Evolutionary conservation across 2,888 invertebrate genomes (phyloP), one percentile per base, ranked within the genome.

Genomic region (Bombylius major): DNA sequence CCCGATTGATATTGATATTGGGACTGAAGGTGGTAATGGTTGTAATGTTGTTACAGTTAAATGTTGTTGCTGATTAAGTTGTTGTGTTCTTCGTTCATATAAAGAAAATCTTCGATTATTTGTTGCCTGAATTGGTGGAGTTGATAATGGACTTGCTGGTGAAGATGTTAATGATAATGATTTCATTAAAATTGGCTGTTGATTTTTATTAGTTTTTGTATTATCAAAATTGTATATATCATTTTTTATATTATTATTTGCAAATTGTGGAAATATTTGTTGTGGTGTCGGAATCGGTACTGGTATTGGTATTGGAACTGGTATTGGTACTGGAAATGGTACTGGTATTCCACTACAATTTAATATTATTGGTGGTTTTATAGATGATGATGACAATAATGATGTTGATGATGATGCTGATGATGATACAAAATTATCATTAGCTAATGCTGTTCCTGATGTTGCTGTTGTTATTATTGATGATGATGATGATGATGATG

Each of bases 241-340:
- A 23, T 23, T 23, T 23, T 23, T 23, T 23, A 23, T 23, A 23
- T 23, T 23, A 11, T 7, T 42, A 11, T 11, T 42, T 11, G 39
- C 39, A 42, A 42, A 42, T 42, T 54, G 54, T 6, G 44, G 31
- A 34, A 23, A 42, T 8, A 48, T 32, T 42, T 39, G 32, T 11
- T 39, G 48, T 33, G 54, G 44, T 33, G 49, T 47, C 39, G 50
- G 55, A 2, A 55, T 50, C 32, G 55, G 55, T 39, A 55, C 39
- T 50, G 54, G 54, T 23, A 54, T 54, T 34, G 54, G 54, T 23
- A 54, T n/a, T 12, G 54, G 54, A 1, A 54, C 50, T 14, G 48
- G 53, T 31, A 54, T n/a, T 12, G 54, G 54, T 13, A 54, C 44
- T 23, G 50, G 54, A 5, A 54, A 33, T n/a, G 54, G 45, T 32